Evolutionary conservation across 2,113 vertebrate species (phyloP).

Genomic region (Budorcas taxicolor): DNA sequence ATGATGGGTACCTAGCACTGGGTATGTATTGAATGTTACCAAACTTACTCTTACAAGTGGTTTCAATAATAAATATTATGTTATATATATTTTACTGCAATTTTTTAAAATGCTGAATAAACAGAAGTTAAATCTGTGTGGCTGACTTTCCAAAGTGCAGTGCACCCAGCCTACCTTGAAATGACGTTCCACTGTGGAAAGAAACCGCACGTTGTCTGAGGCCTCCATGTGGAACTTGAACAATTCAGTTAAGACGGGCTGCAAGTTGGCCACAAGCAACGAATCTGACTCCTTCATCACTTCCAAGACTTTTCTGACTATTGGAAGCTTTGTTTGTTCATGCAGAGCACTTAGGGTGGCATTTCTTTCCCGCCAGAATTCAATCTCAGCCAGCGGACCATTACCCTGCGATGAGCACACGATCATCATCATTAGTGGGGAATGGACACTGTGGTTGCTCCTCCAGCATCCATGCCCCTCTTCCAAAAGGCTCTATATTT

Average conservation of each 20-base stretch:
- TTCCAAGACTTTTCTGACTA: slow-evolving; percentile 84
- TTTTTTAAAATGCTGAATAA: not conserved
- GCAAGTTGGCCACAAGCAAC: slow-evolving; percentile 78
- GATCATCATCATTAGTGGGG: fast-evolving
- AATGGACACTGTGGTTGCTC: fast-evolving
- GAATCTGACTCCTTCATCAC: slow-evolving; percentile 81
- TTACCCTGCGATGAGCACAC: slow-evolving; percentile 76
- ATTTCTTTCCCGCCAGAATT: slow-evolving; percentile 88
- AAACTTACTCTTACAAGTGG: not conserved
- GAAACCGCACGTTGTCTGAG: slow-evolving; percentile 86
- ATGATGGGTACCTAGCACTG: fast-evolving
- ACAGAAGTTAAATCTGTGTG: not conserved
- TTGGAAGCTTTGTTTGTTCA: slow-evolving; percentile 85
- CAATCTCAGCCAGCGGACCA: slow-evolving; percentile 88
- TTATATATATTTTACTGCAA: not conserved
- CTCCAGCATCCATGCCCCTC: not conserved
- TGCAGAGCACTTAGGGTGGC: slow-evolving; percentile 82
- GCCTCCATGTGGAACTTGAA: slow-evolving; percentile 84
- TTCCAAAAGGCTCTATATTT: not conserved
- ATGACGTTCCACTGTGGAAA: slow-evolving; percentile 86
- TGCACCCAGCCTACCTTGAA: slow-evolving; percentile 84
- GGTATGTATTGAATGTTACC: not conserved
- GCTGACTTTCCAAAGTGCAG: not conserved
- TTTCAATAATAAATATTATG: not conserved
- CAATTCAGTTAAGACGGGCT: slow-evolving; percentile 81